Evolutionary conservation across 1,140 invertebrate species (phyloP).

Genomic region (Drepana arcuata): DNA sequence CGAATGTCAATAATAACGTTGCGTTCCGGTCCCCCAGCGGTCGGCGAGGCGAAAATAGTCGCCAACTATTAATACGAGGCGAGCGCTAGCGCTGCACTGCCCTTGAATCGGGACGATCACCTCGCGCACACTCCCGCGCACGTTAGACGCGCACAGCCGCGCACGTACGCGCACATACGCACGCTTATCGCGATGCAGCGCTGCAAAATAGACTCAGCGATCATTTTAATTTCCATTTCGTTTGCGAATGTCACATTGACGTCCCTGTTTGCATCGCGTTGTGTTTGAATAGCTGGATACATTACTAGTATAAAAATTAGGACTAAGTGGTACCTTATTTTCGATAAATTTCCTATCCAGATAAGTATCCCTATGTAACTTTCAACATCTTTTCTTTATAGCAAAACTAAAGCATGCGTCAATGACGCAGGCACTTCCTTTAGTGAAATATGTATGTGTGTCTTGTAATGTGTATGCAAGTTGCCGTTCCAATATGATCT

Average conservation of each 20-base stretch:
- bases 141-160: conserved; percentile 28
- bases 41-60: conserved; percentile 61
- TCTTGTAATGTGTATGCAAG: too few species aligned
- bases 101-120: conserved; percentile 67
- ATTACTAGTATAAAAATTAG: too few species aligned
- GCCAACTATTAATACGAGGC: conserved; percentile 63
- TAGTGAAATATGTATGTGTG: too few species aligned
- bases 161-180: conserved; percentile 12
- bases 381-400: too few species aligned
- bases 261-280: conserved; percentile 20
- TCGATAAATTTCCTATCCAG: too few species aligned
- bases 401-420: too few species aligned
- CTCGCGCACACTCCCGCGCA: conserved; percentile 47
- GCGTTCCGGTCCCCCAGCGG: conserved; percentile 55
- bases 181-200: conserved; percentile 41
- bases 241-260: conserved; percentile 40
- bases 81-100: conserved; percentile 61
- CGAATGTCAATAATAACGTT: conserved; percentile 68
- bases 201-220: conserved; percentile 46
- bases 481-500: too few species aligned
- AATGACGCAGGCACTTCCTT: too few species aligned
- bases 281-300: conserved; percentile 8
- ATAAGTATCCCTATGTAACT: too few species aligned
- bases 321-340: too few species aligned
- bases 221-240: conserved; percentile 65